A percentile compares a stretch with the other conserved stretches of the same genome.
Evolutionary conservation across 2,888 invertebrate genomes (phyloP).

Genomic region (Ischnus inquisitorius): DNA sequence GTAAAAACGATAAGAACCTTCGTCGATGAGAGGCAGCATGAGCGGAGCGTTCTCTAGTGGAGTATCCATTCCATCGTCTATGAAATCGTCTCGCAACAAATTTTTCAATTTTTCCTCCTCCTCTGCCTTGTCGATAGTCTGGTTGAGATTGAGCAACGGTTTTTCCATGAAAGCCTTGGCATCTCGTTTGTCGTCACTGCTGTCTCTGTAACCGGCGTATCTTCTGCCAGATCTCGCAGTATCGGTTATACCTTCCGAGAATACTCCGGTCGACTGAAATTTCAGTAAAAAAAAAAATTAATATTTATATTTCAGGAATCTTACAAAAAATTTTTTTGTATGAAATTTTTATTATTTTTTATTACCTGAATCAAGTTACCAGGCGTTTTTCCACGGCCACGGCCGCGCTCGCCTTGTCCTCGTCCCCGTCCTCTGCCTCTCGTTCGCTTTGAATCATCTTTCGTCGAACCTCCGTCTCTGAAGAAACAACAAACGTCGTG

Average conservation of each 20-base stretch:
- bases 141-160: constrained; percentile 79
- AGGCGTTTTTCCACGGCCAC: constrained; percentile 75
- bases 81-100: constrained; percentile 83
- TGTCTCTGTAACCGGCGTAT: constrained; percentile 63
- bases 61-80: constrained; percentile 79
- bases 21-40: constrained; percentile 78
- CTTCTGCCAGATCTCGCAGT: constrained; percentile 69
- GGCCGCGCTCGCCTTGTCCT: constrained; percentile 75
- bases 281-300: constrained; percentile 33
- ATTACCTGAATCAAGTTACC: constrained; percentile 79
- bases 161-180: constrained; percentile 74
- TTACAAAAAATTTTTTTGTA: not conserved
- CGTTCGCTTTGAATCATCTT: constrained; percentile 71
- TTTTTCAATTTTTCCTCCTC: constrained; percentile 81
- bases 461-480: constrained; percentile 64
- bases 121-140: constrained; percentile 79
- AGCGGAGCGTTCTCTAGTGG: constrained; percentile 78
- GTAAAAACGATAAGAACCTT: constrained; percentile 69
- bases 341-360: too few relatives aligned
- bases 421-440: constrained; percentile 73
- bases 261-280: constrained; percentile 81
- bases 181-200: constrained; percentile 65
- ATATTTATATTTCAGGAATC: constrained; percentile 21
- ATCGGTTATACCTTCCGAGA: constrained; percentile 81
- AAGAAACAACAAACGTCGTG: constrained; percentile 40